Conservation (phyloP, 2,888 invertebrate genomes). For the Apomyelois bistriatella region DNA sequence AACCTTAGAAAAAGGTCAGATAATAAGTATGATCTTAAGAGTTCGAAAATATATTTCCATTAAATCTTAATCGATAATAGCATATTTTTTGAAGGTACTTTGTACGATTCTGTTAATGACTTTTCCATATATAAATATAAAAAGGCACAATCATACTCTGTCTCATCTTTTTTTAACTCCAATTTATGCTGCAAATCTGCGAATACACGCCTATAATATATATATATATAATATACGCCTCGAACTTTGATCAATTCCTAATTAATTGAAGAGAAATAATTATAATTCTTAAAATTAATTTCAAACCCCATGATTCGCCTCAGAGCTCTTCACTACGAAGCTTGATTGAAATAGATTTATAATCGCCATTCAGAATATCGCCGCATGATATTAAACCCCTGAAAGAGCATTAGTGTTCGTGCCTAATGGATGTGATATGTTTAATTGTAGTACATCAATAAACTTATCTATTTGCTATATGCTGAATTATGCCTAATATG, state of each 20-base stretch:
- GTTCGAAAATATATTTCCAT: too few species aligned
- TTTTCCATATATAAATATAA: too few species aligned
- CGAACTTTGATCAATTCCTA: constrained; percentile 65
- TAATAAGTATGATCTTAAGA: too few species aligned
- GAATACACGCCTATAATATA: constrained; percentile 46
- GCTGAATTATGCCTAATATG: too few species aligned
- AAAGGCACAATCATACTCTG: too few species aligned
- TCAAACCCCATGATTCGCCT: constrained; percentile 50
- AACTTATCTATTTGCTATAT: background rate
- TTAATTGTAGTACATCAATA: constrained; percentile 21
- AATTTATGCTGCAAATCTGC: constrained; percentile 24
- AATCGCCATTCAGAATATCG: constrained; percentile 59
- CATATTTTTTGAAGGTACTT: too few species aligned
- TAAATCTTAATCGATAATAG: too few species aligned
- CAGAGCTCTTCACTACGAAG: constrained; percentile 54
- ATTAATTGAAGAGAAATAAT: constrained; percentile 69
- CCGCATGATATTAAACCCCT: constrained; percentile 44
- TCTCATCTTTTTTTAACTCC: too few species aligned
- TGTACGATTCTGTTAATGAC: too few species aligned
- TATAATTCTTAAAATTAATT: constrained; percentile 70
- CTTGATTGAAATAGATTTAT: constrained; percentile 45
- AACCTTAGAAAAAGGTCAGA: too few species aligned
- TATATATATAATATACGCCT: too few species aligned
- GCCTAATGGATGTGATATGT: constrained; percentile 39
- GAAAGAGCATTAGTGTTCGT: constrained; percentile 49